Base-by-base conservation (phyloP, 2,113 vertebrate genomes). In the Plectropomus leopardus region DNA sequence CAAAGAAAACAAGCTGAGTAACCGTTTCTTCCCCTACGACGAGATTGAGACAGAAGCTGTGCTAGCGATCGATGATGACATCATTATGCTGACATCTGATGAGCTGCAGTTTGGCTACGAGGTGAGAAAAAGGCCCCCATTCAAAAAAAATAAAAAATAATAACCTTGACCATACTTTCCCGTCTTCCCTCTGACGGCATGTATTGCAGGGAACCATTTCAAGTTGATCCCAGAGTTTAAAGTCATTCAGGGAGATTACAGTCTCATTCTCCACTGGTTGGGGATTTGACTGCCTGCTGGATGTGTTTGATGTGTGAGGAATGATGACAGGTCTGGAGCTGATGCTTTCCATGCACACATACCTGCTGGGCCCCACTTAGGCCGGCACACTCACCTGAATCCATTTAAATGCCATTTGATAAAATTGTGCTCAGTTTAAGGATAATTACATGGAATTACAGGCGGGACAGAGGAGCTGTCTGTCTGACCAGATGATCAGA, bases 91-190 rank as follows among this genome's bases (percentile, higher is more conserved):
- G 79, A 99, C 98, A 7, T 98, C 98, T 0, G 98, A 99, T 55
- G 98, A 99, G 86, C 95, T 99, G 78, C 98, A 99, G 93, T 99
- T 99, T 92, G 98, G 98, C 55, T 99, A 99, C 3, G 98, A 99
- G 97, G 98, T 99, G 86, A 85, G 83, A 70, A 72, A 72, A 30
- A 23, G 7, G 28, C 54, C 42, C 40, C 15, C 26, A 6, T 5
- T 17, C 1, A 6, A 19, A 47, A 13, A 57, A 59, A 26, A 23
- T 10, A 30, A 44, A 17, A 48, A 54, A 16, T 24, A 9, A 3
- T 67, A 58, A 61, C 60, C 45, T 71, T 75, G 32, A 44, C 64
- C n/a, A 50, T 72, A 21, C 15, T 74, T 78, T 34, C 13, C 68
- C 36, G 21, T 79, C 40, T 50, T 61, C 53, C 59, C 30, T 13